These are phyloP conservation scores for Bombus polaris DNA, from an alignment of 1,140 invertebrate genomes.

Conservation along the genomic window DNA sequence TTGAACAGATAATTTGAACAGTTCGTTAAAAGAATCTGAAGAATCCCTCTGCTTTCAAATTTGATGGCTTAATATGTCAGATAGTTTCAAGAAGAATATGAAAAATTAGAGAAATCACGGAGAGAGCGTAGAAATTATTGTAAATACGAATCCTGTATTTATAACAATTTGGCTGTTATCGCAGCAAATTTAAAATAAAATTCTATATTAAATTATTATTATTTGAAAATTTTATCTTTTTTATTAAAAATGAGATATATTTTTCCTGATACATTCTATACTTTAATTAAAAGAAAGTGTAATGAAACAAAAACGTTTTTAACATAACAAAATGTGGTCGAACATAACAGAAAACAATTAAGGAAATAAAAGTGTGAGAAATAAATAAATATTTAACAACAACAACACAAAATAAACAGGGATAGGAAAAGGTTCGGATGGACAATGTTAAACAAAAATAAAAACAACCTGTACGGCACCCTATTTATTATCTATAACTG, in stretches of 20 bases:
- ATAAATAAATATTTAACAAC: neutral
- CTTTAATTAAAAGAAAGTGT: neutral
- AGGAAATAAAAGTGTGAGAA: neutral
- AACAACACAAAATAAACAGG: neutral
- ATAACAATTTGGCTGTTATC: neutral
- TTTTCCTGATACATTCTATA: neutral
- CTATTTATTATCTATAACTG: constrained; percentile 69
- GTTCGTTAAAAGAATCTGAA: neutral
- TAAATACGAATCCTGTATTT: no score
- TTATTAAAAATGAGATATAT: neutral
- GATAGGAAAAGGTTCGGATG: neutral
- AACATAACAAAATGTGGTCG: neutral
- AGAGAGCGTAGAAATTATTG: no score
- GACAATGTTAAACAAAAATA: constrained; percentile 56
- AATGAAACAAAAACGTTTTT: neutral
- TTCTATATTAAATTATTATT: neutral
- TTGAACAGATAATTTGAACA: neutral
- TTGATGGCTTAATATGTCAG: neutral
- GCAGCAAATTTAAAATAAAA: neutral
- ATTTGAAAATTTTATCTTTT: neutral
- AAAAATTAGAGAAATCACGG: no score
- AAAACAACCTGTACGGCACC: constrained; percentile 70
- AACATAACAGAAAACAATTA: neutral
- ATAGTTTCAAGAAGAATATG: neutral
- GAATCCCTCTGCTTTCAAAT: neutral